Conservation (phyloP, 2,888 invertebrate genomes). For the Chalcis sispes region DNA sequence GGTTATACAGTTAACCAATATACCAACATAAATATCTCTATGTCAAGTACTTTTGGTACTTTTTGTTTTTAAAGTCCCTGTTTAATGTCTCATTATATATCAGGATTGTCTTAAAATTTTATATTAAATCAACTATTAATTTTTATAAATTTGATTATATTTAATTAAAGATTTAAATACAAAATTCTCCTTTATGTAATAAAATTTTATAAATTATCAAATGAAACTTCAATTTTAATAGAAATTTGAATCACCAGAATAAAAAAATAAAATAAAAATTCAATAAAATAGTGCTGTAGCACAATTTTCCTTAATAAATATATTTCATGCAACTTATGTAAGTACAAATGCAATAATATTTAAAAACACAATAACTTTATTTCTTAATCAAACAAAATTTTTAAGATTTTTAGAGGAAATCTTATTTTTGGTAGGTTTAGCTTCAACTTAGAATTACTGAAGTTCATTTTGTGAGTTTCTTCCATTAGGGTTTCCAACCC, state of each 20-base stretch:
- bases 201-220: no score
- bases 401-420: constrained; percentile 35
- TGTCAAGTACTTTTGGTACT: neutral
- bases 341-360: constrained; percentile 16
- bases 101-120: no score
- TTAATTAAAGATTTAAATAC: no score
- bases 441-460: constrained; percentile 3
- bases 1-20: constrained; percentile 47
- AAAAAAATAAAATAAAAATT: neutral
- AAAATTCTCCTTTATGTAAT: no score
- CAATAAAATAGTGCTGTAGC: no score
- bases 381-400: constrained; percentile 49
- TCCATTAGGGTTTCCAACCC: constrained; percentile 70
- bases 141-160: no score
- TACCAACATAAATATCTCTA: constrained; percentile 6
- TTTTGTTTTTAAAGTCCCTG: neutral
- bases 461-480: constrained; percentile 44
- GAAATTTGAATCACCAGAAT: no score
- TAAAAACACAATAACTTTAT: constrained; percentile 55
- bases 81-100: no score
- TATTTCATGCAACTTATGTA: neutral
- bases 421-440: constrained; percentile 16
- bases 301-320: no score
- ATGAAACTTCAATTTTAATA: no score
- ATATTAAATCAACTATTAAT: no score